Conservation (phyloP, 1,140 invertebrate species). For the Cryptotermes secundus region DNA sequence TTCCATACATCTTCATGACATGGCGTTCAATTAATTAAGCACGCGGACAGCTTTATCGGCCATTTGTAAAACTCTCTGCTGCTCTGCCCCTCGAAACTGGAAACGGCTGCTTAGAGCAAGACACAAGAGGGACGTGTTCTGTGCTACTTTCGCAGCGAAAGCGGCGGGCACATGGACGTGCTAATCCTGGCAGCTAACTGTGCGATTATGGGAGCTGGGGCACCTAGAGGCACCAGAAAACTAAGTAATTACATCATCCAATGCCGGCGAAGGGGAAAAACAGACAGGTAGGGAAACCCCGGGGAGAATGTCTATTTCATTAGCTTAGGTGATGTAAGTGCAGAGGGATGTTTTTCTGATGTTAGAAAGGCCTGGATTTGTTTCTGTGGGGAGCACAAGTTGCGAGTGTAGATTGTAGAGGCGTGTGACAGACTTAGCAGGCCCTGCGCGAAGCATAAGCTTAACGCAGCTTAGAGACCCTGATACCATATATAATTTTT, state of each 20-base stretch:
- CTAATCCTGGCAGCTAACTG: not conserved
- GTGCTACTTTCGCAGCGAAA: not conserved
- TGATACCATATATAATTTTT: constrained; percentile 5
- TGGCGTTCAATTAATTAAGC: too few species aligned
- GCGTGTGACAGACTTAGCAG: not conserved
- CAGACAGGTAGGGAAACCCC: not conserved
- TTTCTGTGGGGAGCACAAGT: not conserved
- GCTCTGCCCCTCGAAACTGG: too few species aligned
- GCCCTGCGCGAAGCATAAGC: not conserved
- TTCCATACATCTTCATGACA: too few species aligned
- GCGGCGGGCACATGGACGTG: not conserved
- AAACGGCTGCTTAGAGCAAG: too few species aligned
- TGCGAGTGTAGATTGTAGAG: not conserved
- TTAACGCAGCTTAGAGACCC: not conserved
- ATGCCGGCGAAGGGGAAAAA: not conserved
- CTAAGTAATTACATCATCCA: constrained; percentile 19
- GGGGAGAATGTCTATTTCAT: not conserved
- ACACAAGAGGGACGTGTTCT: not conserved
- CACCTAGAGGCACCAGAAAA: not conserved
- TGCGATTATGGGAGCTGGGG: not conserved
- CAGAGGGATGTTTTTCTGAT: not conserved
- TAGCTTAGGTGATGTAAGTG: constrained; percentile 19
- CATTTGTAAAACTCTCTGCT: too few species aligned
- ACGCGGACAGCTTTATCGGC: too few species aligned
- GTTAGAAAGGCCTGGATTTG: not conserved